A percentile compares a stretch with the other conserved stretches of the same genome.
phyloP scores from a whole-genome alignment of 2,797 vertebrate genomes.

The Eulemur mongoz region DNA sequence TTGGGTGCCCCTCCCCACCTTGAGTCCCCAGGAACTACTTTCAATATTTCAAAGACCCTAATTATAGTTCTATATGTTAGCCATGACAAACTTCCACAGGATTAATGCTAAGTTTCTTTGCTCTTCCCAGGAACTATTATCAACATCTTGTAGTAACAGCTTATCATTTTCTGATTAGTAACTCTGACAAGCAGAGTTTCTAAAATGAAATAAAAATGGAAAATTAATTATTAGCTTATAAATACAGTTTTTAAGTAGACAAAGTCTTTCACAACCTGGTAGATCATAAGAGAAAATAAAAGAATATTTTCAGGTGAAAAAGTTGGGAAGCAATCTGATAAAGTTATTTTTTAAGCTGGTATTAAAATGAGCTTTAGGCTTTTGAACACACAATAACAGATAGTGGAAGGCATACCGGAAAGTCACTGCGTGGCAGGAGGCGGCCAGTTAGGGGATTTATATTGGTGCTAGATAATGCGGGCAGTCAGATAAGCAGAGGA shows the following conservation, averaged over 20 bases:
- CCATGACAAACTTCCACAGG: neutral
- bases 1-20: neutral
- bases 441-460: neutral
- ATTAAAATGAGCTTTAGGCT: neutral
- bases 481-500: neutral
- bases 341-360: neutral
- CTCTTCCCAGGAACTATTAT: neutral
- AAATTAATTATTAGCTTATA: neutral
- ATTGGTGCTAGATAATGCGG: neutral
- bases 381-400: neutral
- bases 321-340: neutral
- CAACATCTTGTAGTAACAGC: neutral
- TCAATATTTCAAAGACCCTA: neutral
- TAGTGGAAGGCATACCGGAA: neutral
- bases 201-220: conserved; percentile 34
- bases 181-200: neutral
- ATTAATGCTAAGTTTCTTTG: neutral
- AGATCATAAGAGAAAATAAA: neutral
- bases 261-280: neutral
- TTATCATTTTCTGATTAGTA: conserved; percentile 47
- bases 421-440: neutral
- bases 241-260: neutral
- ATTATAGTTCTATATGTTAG: neutral
- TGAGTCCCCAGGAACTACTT: neutral
- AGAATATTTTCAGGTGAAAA: neutral